Base-by-base conservation (phyloP, 2,797 vertebrate species). In the Poeciliopsis presidionis region DNA sequence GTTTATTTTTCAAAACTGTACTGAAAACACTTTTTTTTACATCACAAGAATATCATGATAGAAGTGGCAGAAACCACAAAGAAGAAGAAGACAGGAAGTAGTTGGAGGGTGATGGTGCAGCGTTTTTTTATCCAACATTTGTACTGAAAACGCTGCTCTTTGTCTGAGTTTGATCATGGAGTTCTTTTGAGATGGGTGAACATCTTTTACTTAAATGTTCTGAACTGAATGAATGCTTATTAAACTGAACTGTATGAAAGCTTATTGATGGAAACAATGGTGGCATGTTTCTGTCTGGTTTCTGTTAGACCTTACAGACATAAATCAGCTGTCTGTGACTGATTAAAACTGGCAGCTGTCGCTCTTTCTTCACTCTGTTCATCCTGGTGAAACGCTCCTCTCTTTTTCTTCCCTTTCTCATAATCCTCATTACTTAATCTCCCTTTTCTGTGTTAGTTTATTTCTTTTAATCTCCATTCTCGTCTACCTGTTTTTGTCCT, bases 291-390 rank as follows among this genome's bases (percentile, higher is more conserved):
- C 2, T 79, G 82, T 71, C 67, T 84, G 72, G 79, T 81, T 73
- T 61, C 81, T 47, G 73, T 81, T 85, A 77, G 79, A 80, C 82
- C 79, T 76, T 1, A 76, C 74, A 89, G 89, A 88, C 86, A 87
- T 33, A 84, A 86, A 89, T 84, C 84, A 87, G 81, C 79, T 86
- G 79, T 72, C 43, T 7, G 41, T 88, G 90, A 89, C 84, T 91
- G 89, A 93, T 92, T 86, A 81, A 78, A 80, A 22, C 70, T 89
- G 89, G 71, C 91, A 91, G 86, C 89, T 91, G 86, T 86, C 88
- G 81, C 67, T 80, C 74, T 81, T 65, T 77, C 65, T 67, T 46
- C 59, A 71, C 73, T 67, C 59, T 67, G 20, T 74, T 30, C 33
- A 36, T 39, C 5, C 18, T 80, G 65, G 9, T n/a, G 22, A 69